phyloP scores from a whole-genome alignment of 1,140 invertebrate genomes.

The Hyposmocoma kahamanoa region DNA sequence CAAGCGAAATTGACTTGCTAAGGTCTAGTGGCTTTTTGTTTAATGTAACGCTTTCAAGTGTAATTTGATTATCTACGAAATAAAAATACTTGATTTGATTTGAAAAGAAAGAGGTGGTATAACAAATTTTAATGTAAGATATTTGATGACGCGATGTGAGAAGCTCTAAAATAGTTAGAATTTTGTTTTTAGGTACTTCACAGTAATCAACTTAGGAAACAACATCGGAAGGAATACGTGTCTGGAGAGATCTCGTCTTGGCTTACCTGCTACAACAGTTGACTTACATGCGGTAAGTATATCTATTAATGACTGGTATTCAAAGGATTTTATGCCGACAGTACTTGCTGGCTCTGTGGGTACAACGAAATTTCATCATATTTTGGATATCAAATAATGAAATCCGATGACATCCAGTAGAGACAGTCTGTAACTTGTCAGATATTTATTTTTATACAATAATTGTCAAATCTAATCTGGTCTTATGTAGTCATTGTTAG shows the following conservation, averaged over 20 bases:
- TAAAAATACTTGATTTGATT: too few species aligned
- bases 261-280: background rate
- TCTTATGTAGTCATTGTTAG: too few species aligned
- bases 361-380: background rate
- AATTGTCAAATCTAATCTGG: too few species aligned
- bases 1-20: background rate
- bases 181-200: background rate
- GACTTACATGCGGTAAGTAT: background rate
- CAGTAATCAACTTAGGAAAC: background rate
- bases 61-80: too few species aligned
- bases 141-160: background rate
- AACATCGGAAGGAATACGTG: background rate
- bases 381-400: too few species aligned
- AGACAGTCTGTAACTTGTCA: too few species aligned
- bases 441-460: too few species aligned
- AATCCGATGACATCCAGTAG: too few species aligned
- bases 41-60: too few species aligned
- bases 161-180: background rate
- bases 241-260: background rate
- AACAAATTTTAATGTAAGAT: background rate
- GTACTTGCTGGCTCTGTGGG: background rate
- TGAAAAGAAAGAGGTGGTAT: too few species aligned
- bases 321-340: background rate
- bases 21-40: background rate
- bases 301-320: background rate